Conservation (phyloP, 2,888 invertebrate species). For the Muscina levida region DNA sequence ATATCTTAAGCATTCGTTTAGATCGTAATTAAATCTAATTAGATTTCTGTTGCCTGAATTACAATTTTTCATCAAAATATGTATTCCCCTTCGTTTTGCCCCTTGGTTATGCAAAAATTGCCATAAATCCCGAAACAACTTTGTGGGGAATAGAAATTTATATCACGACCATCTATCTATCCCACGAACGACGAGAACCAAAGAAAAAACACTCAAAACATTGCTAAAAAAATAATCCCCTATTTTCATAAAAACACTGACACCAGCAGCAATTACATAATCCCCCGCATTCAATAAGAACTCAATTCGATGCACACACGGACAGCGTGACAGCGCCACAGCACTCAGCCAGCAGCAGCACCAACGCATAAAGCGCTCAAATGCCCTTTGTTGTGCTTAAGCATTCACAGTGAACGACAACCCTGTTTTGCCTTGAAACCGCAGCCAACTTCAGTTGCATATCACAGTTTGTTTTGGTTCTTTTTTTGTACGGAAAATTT, state of each 20-base stretch:
- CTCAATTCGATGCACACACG: not conserved
- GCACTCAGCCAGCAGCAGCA: not conserved
- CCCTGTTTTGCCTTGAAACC: constrained; percentile 24
- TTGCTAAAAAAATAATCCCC: constrained; percentile 28
- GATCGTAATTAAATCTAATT: too few relatives aligned
- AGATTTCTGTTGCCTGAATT: too few relatives aligned
- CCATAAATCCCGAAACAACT: not conserved
- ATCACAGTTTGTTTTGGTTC: constrained; percentile 64
- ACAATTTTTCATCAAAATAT: too few relatives aligned
- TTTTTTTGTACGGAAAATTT: constrained; percentile 61
- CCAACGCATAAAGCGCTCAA: not conserved
- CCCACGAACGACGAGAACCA: not conserved
- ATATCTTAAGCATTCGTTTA: too few relatives aligned
- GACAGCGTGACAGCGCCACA: not conserved
- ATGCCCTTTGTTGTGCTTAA: not conserved
- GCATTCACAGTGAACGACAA: constrained; percentile 14
- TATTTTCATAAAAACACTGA: constrained; percentile 27
- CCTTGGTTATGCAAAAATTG: constrained; percentile 28
- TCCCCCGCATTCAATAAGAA: constrained; percentile 18
- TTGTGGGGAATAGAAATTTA: constrained; percentile 28
- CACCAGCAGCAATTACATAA: not conserved
- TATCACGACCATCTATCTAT: not conserved
- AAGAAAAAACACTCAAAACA: not conserved
- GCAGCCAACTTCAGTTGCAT: constrained; percentile 50
- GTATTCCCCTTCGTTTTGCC: not conserved